phyloP scores from a whole-genome alignment of 1,140 invertebrate genomes.

The Hyles euphorbiae region DNA sequence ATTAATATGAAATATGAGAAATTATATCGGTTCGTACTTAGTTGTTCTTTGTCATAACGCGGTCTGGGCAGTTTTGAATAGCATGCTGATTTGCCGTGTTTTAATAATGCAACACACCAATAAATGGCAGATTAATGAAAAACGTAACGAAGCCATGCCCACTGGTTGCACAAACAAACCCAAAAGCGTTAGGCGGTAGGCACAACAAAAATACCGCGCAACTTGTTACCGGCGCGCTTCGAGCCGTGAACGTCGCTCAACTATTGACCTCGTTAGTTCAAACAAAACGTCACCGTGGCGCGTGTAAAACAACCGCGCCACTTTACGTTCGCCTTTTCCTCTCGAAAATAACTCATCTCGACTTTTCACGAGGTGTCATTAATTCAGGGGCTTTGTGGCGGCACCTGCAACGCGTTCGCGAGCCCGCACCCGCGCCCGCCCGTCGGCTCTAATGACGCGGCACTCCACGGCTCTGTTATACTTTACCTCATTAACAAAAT shows the following conservation, averaged over 20 bases:
- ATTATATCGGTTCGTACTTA: no score
- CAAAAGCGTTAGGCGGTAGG: not conserved
- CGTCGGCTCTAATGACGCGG: constrained; percentile 45
- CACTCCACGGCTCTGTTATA: constrained; percentile 47
- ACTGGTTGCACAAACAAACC: not conserved
- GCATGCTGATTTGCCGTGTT: no score
- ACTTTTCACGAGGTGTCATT: constrained; percentile 72
- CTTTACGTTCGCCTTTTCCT: constrained; percentile 71
- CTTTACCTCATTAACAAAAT: constrained; percentile 69
- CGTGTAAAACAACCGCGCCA: constrained; percentile 68
- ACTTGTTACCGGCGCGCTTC: constrained; percentile 54
- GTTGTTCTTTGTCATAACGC: no score
- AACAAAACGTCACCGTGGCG: constrained; percentile 55
- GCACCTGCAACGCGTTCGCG: constrained; percentile 29
- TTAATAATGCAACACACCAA: no score
- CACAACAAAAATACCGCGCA: constrained; percentile 16
- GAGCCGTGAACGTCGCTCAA: constrained; percentile 46
- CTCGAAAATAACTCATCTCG: constrained; percentile 73
- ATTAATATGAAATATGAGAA: no score
- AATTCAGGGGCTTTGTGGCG: constrained; percentile 53
- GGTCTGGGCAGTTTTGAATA: no score
- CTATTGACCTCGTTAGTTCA: constrained; percentile 73
- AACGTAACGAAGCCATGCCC: not conserved
- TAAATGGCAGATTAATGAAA: not conserved
- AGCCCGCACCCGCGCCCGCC: constrained; percentile 35